Percentiles rank a stretch among this genome's conserved stretches.
Conservation (phyloP, 1,140 invertebrate genomes). For the Zaprionus vittiger region DNA sequence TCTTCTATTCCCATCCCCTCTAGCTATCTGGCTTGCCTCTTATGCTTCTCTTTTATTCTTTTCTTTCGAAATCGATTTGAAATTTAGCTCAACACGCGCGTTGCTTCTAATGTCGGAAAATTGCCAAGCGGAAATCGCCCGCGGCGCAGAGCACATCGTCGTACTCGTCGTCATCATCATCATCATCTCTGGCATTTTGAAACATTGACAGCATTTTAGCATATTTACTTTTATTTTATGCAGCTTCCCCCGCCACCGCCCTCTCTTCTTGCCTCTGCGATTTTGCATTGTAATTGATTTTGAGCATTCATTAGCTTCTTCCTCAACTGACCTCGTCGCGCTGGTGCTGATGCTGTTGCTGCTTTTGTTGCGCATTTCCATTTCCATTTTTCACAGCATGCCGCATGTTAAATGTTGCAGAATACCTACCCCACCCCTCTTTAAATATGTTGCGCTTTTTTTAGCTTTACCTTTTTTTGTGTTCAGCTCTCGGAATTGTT, state of each 20-base stretch:
- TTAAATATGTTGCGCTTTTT: conserved; percentile 57
- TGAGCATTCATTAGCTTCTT: conserved; percentile 71
- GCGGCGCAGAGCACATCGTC: conserved; percentile 23
- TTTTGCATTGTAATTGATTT: conserved; percentile 76
- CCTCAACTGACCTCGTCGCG: neutral
- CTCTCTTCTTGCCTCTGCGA: conserved; percentile 23
- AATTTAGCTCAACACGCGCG: conserved; percentile 15
- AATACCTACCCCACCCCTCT: conserved; percentile 37
- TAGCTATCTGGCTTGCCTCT: neutral
- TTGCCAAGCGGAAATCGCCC: conserved; percentile 62
- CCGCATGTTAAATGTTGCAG: conserved; percentile 71
- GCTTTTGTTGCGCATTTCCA: conserved; percentile 37
- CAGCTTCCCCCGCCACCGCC: neutral
- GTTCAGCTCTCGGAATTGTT: conserved; percentile 59
- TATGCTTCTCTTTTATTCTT: neutral
- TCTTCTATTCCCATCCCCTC: neutral
- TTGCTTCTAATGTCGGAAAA: conserved; percentile 48
- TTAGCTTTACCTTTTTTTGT: conserved; percentile 13
- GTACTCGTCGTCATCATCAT: conserved; percentile 26
- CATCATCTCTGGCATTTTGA: conserved; percentile 8
- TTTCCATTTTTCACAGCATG: conserved; percentile 38
- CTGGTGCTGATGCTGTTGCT: conserved; percentile 30
- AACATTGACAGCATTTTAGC: conserved; percentile 54
- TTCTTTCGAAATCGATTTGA: conserved; percentile 1
- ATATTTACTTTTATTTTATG: conserved; percentile 66